These are phyloP conservation scores for Spicauda simplicius DNA, from an alignment of 2,888 invertebrate genomes.

Conservation along the genomic window DNA sequence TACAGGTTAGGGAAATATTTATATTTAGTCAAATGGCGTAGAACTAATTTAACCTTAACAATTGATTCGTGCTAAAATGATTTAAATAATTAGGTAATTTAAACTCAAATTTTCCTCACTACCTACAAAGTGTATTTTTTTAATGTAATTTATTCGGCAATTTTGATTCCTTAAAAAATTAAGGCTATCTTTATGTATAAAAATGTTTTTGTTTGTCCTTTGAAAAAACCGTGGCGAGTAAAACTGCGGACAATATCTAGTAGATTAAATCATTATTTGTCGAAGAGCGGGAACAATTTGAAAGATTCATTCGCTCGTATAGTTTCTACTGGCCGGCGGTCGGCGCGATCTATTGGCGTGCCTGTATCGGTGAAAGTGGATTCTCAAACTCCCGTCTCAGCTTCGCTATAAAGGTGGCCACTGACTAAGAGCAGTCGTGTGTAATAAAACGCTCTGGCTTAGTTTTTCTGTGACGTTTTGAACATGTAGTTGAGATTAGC, in stretches of 20 bases:
- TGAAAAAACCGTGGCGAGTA: not conserved
- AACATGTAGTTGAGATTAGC: too few relatives aligned
- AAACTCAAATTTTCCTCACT: too few relatives aligned
- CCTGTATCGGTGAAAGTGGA: slow-evolving; percentile 76
- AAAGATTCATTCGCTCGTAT: slow-evolving; percentile 44
- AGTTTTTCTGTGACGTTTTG: not conserved
- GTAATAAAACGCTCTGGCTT: not conserved
- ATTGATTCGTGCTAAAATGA: too few relatives aligned
- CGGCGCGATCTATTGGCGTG: slow-evolving; percentile 69
- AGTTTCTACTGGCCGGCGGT: slow-evolving; percentile 47
- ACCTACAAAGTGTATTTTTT: too few relatives aligned
- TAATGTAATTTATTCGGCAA: too few relatives aligned
- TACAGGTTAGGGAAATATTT: too few relatives aligned
- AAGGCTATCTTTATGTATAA: too few relatives aligned
- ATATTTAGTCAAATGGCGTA: too few relatives aligned
- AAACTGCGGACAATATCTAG: not conserved
- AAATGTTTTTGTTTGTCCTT: too few relatives aligned
- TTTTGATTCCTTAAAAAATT: too few relatives aligned
- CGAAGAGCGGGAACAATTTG: slow-evolving; percentile 46
- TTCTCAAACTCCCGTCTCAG: slow-evolving; percentile 67
- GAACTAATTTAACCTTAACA: too few relatives aligned
- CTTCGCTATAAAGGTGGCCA: slow-evolving; percentile 21
- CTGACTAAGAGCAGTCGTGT: not conserved
- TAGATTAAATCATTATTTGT: slow-evolving; percentile 35
- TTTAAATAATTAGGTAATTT: too few relatives aligned